phyloP scores from a whole-genome alignment of 2,888 invertebrate species.

The Oligia fasciuncula region DNA sequence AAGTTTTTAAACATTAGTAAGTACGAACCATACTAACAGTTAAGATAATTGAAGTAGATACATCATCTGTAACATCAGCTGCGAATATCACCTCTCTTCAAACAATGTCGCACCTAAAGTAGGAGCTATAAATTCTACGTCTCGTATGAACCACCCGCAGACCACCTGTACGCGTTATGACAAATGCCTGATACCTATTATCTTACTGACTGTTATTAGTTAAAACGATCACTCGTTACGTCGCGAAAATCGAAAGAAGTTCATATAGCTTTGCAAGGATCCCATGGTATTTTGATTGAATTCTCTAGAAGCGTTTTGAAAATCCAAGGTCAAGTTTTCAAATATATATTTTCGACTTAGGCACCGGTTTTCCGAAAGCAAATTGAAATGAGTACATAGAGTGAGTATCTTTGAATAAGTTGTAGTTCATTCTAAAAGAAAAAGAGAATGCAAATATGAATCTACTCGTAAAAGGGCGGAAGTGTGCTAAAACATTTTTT shows the following conservation, averaged over 20 bases:
- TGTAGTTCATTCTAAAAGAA: not conserved
- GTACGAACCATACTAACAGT: conserved; percentile 1
- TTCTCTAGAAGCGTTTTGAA: not conserved
- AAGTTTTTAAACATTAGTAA: not conserved
- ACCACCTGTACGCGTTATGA: conserved; percentile 43
- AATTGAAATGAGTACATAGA: not conserved
- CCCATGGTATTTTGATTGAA: not conserved
- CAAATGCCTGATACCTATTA: conserved; percentile 36
- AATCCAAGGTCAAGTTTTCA: not conserved
- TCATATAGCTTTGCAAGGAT: not conserved
- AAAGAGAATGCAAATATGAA: not conserved
- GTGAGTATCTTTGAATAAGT: not conserved
- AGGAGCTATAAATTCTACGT: conserved; percentile 39
- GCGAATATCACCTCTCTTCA: conserved; percentile 42
- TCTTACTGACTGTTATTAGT: conserved; percentile 17
- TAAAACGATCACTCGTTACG: conserved; percentile 6
- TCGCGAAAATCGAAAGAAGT: not conserved
- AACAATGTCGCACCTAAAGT: conserved; percentile 46
- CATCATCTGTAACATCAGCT: conserved; percentile 44
- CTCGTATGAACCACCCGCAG: not conserved
- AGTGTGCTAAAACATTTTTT: not conserved
- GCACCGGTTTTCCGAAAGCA: not conserved
- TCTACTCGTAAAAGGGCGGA: not conserved
- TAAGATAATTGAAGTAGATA: conserved; percentile 44
- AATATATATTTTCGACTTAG: not conserved